Base-by-base conservation (phyloP, 2,888 invertebrate genomes). In the Chydorus sphaericus region DNA sequence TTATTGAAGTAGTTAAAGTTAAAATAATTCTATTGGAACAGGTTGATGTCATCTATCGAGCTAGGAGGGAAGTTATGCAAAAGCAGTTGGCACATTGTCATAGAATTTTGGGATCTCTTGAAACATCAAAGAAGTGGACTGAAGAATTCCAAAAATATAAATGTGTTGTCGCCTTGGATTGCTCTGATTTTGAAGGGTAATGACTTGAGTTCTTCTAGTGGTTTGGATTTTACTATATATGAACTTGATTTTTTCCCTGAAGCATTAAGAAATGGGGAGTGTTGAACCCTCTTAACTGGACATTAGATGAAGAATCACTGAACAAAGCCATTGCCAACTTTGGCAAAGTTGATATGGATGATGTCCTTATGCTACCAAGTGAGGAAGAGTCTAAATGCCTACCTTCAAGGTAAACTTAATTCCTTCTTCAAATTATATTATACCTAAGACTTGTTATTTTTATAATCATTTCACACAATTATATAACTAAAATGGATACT, bases 11-110 rank as follows among this genome's bases (percentile, higher is more conserved):
- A 10, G 8, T 8, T 8, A 10, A 33, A 14, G 8, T 33, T 33
- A 8, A 33, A 8, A 10, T 33, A 10, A 33, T 14, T 10, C 8
- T 33, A 10, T 10, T 33, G 33, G 33, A 10, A 10, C 14, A 33
- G 33, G 57, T 57, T 14, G 57, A 57, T 37, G 57, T 54, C 2
- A 14, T 57, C 7, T 50, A 37, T 11, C 52, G 51, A 11, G 48
- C 28, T 11, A 37, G 54, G 28, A 48, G 48, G 14, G 50, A 48
- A 23, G 18, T 50, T 5, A 30, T 57, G 28, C 20, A 50, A 29
- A 54, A 54, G 11, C 57, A 57, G 28, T 14, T 57, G n/a, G 57
- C 57, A 11, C 39, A 57, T 23, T 54, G 49, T 20, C 49, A 57
- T 49, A 49, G 54, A 23, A 30, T 54, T 16, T 39, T 57, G 33